phyloP scores from a whole-genome alignment of 2,113 vertebrate genomes.

The Colossoma macropomum region DNA sequence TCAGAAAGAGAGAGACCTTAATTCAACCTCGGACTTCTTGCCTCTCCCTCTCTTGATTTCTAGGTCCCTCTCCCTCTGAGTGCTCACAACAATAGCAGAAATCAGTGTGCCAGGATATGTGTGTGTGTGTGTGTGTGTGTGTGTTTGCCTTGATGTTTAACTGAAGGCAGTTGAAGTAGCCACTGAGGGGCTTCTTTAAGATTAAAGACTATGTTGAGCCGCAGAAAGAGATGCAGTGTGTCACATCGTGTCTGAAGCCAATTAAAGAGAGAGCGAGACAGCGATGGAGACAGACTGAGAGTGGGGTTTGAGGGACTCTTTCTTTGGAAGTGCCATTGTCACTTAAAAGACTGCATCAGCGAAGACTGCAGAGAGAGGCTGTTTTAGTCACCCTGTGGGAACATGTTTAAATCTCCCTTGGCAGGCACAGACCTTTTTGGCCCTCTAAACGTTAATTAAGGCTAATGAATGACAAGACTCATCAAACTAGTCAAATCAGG shows the following conservation, averaged over 20 bases:
- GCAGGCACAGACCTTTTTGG: conserved; percentile 15
- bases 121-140: conserved; percentile 34
- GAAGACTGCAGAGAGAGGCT: background rate
- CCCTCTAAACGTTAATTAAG: conserved; percentile 11
- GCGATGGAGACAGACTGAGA: background rate
- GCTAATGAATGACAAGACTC: conserved; percentile 24
- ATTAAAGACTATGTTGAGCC: conserved; percentile 53
- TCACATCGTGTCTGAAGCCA: conserved; percentile 50
- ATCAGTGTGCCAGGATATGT: conserved; percentile 11
- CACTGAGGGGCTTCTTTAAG: conserved; percentile 51
- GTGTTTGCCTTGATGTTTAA: conserved; percentile 48
- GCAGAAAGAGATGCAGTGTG: conserved; percentile 39
- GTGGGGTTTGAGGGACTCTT: conserved; percentile 15
- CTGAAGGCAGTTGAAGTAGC: conserved; percentile 49
- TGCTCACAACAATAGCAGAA: conserved; percentile 35
- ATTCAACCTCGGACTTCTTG: conserved; percentile 33
- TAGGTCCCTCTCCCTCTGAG: conserved; percentile 17
- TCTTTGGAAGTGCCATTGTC: conserved; percentile 41
- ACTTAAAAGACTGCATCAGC: conserved; percentile 30
- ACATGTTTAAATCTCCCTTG: conserved; percentile 33
- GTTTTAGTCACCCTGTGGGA: conserved; percentile 12
- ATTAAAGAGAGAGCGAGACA: conserved; percentile 45
- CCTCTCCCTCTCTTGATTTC: conserved; percentile 22
- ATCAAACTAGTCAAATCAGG: conserved; percentile 7
- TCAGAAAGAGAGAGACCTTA: conserved; percentile 40